Conservation (phyloP, 1,140 invertebrate species). For the Drosophila seguyi region DNA sequence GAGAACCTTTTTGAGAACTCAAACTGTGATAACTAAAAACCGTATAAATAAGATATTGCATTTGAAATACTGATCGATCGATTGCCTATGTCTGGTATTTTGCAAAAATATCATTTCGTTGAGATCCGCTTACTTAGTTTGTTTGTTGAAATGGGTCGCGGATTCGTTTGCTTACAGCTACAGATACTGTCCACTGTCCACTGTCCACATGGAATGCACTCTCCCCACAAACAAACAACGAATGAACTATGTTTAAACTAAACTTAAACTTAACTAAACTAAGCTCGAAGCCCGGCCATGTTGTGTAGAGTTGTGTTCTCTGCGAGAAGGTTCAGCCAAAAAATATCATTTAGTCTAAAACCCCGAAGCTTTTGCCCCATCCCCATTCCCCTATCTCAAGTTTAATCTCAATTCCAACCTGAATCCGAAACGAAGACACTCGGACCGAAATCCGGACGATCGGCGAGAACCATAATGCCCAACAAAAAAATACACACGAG, state of each 20-base stretch:
- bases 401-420: conserved; percentile 8
- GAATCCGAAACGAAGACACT: conserved; percentile 22
- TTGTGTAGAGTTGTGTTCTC: conserved; percentile 45
- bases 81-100: conserved; percentile 37
- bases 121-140: conserved; percentile 39
- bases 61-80: conserved; percentile 26
- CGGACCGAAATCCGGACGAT: conserved; percentile 24
- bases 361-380: conserved; percentile 20
- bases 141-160: conserved; percentile 46
- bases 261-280: conserved; percentile 14
- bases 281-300: conserved; percentile 16
- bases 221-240: conserved; percentile 32
- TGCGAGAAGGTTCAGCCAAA: conserved; percentile 80
- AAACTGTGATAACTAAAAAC: conserved; percentile 40
- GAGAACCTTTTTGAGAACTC: conserved; percentile 74
- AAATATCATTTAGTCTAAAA: conserved; percentile 76
- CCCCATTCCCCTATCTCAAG: conserved; percentile 16
- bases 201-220: conserved; percentile 36
- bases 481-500: conserved; percentile 13
- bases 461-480: not conserved
- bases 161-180: conserved; percentile 48
- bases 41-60: conserved; percentile 4
- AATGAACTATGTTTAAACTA: conserved; percentile 9
- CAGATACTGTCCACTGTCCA: conserved; percentile 24
- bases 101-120: conserved; percentile 65